These are phyloP conservation scores for Apostichopus parvimensis DNA, from an alignment of 35 echinoderm and acorn worm genomes.

Conservation along the genomic window DNA sequence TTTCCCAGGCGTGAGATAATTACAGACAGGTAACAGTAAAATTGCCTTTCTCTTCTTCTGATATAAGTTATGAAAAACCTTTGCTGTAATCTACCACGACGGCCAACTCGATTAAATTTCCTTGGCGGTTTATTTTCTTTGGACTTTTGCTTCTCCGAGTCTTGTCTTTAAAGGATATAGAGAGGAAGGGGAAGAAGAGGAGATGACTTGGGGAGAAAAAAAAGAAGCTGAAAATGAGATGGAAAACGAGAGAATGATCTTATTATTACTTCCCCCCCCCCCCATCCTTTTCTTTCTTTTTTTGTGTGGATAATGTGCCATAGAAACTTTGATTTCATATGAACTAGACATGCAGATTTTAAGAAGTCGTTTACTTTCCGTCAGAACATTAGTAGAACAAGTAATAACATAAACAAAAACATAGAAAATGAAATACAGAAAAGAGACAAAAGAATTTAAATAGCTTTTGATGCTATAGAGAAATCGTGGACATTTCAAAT, in stretches of 20 bases:
- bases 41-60: background rate
- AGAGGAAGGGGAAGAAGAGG: background rate
- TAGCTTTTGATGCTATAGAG: too few relatives aligned
- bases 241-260: background rate
- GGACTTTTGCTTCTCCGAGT: background rate
- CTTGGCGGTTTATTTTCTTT: constrained; percentile 41
- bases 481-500: too few relatives aligned
- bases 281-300: too few relatives aligned
- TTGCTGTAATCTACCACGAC: constrained; percentile 11
- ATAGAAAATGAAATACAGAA: too few relatives aligned
- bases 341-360: too few relatives aligned
- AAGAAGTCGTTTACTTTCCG: too few relatives aligned
- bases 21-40: constrained; percentile 27
- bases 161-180: background rate
- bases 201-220: background rate
- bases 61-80: background rate
- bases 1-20: constrained; percentile 44
- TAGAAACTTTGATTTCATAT: too few relatives aligned
- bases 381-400: too few relatives aligned
- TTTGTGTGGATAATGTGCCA: too few relatives aligned
- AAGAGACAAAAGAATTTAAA: too few relatives aligned
- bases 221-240: background rate
- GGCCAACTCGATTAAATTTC: constrained; percentile 42
- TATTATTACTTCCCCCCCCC: too few relatives aligned
- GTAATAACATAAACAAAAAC: too few relatives aligned